A percentile compares a stretch with the other conserved stretches of the same genome.
phyloP scores from a whole-genome alignment of 2,797 vertebrate genomes.

The Platalea minor region DNA sequence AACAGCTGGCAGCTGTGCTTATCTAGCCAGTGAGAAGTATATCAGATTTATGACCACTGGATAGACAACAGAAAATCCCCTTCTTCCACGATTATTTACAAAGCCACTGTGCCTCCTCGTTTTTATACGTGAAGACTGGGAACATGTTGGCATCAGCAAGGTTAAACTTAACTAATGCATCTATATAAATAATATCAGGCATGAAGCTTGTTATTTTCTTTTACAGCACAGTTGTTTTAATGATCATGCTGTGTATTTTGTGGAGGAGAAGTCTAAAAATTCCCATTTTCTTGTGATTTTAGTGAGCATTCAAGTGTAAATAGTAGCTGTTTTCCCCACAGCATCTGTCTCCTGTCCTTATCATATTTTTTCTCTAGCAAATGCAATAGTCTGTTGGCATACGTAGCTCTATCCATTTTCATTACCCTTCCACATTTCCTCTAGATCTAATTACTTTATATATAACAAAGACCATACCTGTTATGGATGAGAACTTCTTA shows the following conservation, averaged over 20 bases:
- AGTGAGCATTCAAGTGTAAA: conserved; percentile 6
- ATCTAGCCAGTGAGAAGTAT: background rate
- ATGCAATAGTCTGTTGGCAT: background rate
- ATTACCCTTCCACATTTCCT: background rate
- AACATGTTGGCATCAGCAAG: background rate
- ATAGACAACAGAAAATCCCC: background rate
- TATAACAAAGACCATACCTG: background rate
- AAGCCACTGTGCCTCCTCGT: background rate
- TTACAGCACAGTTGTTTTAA: background rate
- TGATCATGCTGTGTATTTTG: background rate
- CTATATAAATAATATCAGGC: background rate
- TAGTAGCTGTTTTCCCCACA: background rate
- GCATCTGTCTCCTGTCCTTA: background rate
- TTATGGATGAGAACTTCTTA: background rate
- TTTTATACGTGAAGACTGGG: background rate
- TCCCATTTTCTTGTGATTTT: conserved; percentile 31
- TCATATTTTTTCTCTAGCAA: background rate
- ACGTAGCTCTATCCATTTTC: conserved; percentile 2
- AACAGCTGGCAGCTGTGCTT: background rate
- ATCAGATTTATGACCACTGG: background rate
- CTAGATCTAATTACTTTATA: background rate
- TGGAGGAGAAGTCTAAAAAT: background rate
- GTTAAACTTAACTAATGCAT: background rate
- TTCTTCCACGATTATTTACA: background rate
- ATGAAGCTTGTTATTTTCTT: conserved; percentile 4